These are phyloP conservation scores for Tapera naevia DNA, from an alignment of 2,797 vertebrate genomes.

Conservation along the genomic window DNA sequence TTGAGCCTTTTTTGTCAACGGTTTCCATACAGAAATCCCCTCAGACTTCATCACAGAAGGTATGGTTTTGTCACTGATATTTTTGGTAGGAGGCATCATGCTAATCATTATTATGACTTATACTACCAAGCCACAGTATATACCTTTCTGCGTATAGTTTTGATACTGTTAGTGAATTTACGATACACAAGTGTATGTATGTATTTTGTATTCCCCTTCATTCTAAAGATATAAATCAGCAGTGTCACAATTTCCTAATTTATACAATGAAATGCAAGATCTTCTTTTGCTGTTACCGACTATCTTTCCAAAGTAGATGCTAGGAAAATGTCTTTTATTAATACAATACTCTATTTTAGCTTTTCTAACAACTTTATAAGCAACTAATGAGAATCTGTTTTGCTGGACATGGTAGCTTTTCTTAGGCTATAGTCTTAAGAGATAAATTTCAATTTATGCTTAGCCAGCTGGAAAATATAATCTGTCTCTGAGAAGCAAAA, in stretches of 20 bases:
- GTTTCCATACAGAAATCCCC: not conserved
- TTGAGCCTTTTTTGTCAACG: not conserved
- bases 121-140: not conserved
- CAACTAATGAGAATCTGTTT: not conserved
- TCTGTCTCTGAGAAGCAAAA: not conserved
- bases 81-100: not conserved
- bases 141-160: not conserved
- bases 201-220: not conserved
- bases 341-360: not conserved
- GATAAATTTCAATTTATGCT: not conserved
- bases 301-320: not conserved
- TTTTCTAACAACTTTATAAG: not conserved
- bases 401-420: not conserved
- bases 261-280: not conserved
- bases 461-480: constrained; percentile 7
- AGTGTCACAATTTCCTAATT: not conserved
- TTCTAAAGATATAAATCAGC: not conserved
- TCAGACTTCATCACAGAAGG: not conserved
- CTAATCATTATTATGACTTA: not conserved
- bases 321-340: not conserved
- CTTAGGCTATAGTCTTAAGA: not conserved
- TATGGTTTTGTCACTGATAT: not conserved
- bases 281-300: not conserved
- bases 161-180: not conserved
- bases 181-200: not conserved